These are phyloP conservation scores for Hermodice carunculata DNA, from an alignment of 2,888 invertebrate species.

Conservation along the genomic window DNA sequence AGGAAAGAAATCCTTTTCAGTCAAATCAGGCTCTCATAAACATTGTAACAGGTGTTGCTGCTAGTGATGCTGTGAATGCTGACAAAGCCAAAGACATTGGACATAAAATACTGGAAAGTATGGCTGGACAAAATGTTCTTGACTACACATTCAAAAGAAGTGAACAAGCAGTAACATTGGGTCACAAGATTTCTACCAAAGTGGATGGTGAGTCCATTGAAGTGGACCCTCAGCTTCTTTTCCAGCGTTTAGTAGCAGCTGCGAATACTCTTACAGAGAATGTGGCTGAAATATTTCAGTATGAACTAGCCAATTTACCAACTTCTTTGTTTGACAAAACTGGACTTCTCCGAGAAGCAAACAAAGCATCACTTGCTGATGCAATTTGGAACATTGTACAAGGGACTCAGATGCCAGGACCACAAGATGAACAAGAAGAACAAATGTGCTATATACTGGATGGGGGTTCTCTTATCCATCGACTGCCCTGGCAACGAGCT, in stretches of 20 bases:
- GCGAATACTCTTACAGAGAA: not conserved
- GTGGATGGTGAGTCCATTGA: constrained; percentile 29
- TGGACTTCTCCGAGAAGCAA: not conserved
- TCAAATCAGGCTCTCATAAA: constrained; percentile 32
- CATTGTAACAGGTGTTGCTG: constrained; percentile 43
- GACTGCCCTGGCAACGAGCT: constrained; percentile 43
- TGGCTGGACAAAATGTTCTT: constrained; percentile 31
- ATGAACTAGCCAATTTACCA: constrained; percentile 29
- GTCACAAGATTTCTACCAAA: constrained; percentile 18
- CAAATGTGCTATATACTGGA: no score
- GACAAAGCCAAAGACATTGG: constrained; percentile 37
- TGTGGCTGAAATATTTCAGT: not conserved
- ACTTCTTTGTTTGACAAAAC: constrained; percentile 14
- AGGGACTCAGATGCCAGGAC: not conserved
- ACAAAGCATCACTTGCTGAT: not conserved
- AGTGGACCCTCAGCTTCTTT: constrained; percentile 43
- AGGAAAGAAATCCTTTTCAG: constrained; percentile 40
- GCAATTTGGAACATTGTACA: not conserved
- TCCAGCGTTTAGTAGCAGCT: constrained; percentile 41
- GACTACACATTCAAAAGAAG: constrained; percentile 33
- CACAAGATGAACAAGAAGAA: not conserved
- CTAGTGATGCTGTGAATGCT: constrained; percentile 36
- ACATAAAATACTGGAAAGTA: constrained; percentile 25
- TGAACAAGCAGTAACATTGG: constrained; percentile 32
- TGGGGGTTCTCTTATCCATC: constrained; percentile 44